These are phyloP conservation scores for Pantherophis alleghaniensis DNA, from an alignment of 2,797 vertebrate species.

Conservation along the genomic window DNA sequence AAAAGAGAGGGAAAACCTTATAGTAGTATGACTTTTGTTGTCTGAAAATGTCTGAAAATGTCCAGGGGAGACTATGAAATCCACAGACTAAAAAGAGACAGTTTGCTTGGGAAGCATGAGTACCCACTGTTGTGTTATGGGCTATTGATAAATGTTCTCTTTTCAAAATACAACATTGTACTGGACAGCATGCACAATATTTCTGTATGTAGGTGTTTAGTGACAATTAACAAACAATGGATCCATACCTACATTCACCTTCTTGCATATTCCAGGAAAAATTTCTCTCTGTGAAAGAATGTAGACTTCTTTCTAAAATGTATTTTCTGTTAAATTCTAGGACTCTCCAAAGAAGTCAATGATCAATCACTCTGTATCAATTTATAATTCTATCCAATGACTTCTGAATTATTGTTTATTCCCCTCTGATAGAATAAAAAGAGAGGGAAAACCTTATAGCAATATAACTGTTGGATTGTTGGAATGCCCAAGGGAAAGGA, in stretches of 20 bases:
- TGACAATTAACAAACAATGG: background rate
- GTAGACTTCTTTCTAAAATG: background rate
- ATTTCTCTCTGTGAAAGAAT: background rate
- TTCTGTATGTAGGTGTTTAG: background rate
- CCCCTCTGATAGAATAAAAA: no score
- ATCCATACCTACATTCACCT: background rate
- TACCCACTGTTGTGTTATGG: background rate
- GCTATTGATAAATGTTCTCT: background rate
- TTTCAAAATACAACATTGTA: background rate
- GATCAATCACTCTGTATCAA: no score
- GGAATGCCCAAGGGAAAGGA: no score
- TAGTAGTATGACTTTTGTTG: background rate
- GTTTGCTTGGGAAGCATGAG: background rate
- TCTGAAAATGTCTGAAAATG: background rate
- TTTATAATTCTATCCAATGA: no score
- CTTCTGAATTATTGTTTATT: no score
- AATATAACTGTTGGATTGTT: no score
- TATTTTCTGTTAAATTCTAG: background rate
- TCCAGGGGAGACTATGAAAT: background rate
- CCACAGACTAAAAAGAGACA: background rate
- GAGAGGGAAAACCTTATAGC: no score
- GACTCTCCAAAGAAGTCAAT: no score
- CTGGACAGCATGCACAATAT: background rate
- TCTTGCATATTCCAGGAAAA: background rate
- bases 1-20: background rate